Percentiles rank a stretch among this genome's conserved stretches.
Evolutionary conservation across 2,113 vertebrate species (phyloP).

Genomic region (Bufo bufo): DNA sequence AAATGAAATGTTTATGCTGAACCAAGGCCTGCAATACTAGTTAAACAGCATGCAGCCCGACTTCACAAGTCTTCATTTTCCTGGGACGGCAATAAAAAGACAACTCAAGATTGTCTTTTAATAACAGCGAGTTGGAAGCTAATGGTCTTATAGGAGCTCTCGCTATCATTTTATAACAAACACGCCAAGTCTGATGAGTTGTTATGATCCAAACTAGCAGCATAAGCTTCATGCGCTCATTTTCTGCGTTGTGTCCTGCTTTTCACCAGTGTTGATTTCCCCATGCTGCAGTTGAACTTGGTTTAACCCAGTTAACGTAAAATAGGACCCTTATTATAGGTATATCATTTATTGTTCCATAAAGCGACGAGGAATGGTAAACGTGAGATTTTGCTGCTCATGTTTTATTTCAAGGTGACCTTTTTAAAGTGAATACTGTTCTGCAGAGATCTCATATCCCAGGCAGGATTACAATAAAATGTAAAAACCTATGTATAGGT

Average conservation of each 20-base stretch:
- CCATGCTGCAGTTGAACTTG: constrained; percentile 18
- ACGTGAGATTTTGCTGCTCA: not conserved
- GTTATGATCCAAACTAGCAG: not conserved
- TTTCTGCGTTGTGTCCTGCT: not conserved
- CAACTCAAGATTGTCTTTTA: constrained; percentile 46
- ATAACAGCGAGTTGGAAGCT: constrained; percentile 22
- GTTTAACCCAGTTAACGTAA: constrained; percentile 1
- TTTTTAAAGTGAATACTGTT: not conserved
- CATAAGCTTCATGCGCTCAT: not conserved
- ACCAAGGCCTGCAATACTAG: not conserved
- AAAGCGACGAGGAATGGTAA: not conserved
- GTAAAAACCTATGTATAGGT: no score
- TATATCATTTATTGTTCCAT: not conserved
- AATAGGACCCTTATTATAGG: not conserved
- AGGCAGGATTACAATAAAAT: no score
- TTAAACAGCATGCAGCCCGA: constrained; percentile 30
- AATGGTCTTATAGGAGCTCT: not conserved
- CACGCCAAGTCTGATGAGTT: constrained; percentile 13
- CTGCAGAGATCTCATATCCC: no score
- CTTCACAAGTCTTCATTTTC: constrained; percentile 41
- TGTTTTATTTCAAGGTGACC: not conserved
- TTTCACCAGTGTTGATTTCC: not conserved
- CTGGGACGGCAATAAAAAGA: constrained; percentile 49
- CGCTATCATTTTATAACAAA: constrained; percentile 38
- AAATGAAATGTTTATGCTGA: constrained; percentile 54